Evolutionary conservation across 2,888 invertebrate genomes (phyloP).

Genomic region (Embidobia sp.): DNA sequence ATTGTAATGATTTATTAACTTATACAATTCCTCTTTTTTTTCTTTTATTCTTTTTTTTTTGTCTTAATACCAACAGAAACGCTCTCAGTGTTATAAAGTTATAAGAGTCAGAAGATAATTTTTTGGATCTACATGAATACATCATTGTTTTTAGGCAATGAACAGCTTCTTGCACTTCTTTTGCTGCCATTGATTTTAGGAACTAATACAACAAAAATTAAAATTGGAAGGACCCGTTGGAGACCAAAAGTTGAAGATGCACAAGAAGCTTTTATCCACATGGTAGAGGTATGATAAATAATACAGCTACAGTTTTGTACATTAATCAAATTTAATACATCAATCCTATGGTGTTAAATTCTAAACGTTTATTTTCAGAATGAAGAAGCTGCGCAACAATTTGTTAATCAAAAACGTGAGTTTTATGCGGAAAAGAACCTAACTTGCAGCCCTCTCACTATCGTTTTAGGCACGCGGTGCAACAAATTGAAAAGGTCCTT

Average conservation of each 20-base stretch:
- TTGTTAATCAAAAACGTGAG: not conserved
- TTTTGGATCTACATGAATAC: too few relatives aligned
- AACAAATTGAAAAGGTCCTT: not conserved
- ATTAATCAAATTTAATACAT: too few relatives aligned
- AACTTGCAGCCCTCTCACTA: not conserved
- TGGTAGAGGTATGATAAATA: conserved; percentile 2
- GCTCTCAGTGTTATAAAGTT: too few relatives aligned
- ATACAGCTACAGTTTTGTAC: too few relatives aligned
- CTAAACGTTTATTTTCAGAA: conserved; percentile 9
- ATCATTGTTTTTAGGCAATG: conserved; percentile 7
- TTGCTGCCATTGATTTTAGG: not conserved
- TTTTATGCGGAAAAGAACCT: not conserved
- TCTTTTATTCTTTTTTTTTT: too few relatives aligned
- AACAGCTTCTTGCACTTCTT: not conserved
- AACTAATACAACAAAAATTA: not conserved
- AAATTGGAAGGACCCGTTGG: not conserved
- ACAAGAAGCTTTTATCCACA: not conserved
- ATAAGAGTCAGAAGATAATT: too few relatives aligned
- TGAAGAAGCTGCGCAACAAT: not conserved
- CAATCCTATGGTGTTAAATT: too few relatives aligned
- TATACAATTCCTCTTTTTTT: too few relatives aligned
- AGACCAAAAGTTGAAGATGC: not conserved
- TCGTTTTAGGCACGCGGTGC: not conserved
- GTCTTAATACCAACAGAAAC: too few relatives aligned
- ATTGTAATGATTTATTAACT: too few relatives aligned